These are phyloP conservation scores for Lagopus leucura DNA, from an alignment of 2,113 vertebrate genomes.

Conservation along the genomic window DNA sequence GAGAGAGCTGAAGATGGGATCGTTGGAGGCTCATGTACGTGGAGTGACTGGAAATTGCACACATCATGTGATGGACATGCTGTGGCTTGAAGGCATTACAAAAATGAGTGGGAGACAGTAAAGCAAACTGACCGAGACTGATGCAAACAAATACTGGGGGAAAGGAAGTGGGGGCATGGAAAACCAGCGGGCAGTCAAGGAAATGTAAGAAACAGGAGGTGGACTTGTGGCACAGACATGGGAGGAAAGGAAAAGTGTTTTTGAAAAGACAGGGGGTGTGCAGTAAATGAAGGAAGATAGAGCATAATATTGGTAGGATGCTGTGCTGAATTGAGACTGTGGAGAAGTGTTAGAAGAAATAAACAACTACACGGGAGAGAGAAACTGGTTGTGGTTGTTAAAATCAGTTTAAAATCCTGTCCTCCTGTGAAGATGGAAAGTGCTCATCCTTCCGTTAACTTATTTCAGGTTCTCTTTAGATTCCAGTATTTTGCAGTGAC, in stretches of 20 bases:
- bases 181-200: rapidly evolving
- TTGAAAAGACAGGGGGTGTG: not conserved
- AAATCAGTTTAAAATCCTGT: not conserved
- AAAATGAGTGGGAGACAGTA: not conserved
- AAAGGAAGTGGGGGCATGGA: not conserved
- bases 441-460: not conserved
- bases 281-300: not conserved
- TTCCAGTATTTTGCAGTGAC: not conserved
- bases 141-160: not conserved
- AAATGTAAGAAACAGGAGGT: not conserved
- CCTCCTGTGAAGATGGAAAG: not conserved
- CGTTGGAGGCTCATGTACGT: not conserved
- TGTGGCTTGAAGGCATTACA: not conserved
- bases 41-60: not conserved
- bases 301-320: not conserved
- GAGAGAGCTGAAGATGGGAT: not conserved
- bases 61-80: not conserved
- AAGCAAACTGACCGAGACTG: not conserved
- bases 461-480: not conserved
- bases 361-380: not conserved
- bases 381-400: not conserved
- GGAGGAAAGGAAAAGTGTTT: not conserved
- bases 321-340: not conserved
- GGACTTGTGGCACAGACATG: not conserved
- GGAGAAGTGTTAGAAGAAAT: not conserved